Evolutionary conservation across 2,888 invertebrate genomes (phyloP).

Genomic region (Quadroppia sp.): DNA sequence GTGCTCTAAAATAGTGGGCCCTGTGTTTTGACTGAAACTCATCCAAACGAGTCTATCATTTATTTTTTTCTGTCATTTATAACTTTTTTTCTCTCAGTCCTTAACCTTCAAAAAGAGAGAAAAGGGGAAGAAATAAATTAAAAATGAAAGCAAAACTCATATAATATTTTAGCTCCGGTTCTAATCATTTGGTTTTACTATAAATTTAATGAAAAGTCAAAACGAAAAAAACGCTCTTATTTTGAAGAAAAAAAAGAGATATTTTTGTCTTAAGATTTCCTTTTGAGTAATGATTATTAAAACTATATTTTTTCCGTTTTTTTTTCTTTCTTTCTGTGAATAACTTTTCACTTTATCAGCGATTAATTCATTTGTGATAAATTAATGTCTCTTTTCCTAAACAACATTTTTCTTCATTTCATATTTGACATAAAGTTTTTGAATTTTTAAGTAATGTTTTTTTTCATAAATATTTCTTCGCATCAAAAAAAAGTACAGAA

Average conservation of each 20-base stretch:
- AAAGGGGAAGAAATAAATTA: not conserved
- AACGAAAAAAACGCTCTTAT: too few relatives aligned
- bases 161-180: not conserved
- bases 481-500: too few relatives aligned
- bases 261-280: not conserved
- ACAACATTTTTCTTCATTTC: not conserved
- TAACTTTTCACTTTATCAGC: not conserved
- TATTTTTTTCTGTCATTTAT: not conserved
- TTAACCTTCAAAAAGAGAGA: not conserved
- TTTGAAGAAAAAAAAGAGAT: too few relatives aligned
- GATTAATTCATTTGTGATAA: not conserved
- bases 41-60: constrained; percentile 5
- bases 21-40: not conserved
- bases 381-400: not conserved
- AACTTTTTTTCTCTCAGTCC: not conserved
- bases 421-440: not conserved
- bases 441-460: not conserved
- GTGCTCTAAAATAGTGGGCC: not conserved
- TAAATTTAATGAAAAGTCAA: not conserved
- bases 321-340: not conserved
- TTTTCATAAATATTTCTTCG: not conserved
- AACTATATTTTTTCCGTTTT: too few relatives aligned
- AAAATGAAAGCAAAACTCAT: not conserved
- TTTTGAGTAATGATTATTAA: not conserved
- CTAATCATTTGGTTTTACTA: not conserved